Evolutionary conservation across 2,888 invertebrate species (phyloP).

Genomic region (Trachelus troglodyta): DNA sequence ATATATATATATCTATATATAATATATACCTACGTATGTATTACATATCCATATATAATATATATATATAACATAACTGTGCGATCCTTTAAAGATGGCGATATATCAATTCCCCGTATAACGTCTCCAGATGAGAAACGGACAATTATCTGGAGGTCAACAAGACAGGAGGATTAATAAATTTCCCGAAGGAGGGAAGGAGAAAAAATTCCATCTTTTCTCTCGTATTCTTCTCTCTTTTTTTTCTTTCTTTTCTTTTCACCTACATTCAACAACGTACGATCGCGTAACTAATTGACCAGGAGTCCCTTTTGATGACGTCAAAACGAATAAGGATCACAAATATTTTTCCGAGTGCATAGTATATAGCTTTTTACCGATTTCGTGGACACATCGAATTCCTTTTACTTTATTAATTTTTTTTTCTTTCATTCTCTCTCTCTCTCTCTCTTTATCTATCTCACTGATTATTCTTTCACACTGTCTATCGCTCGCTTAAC

Average conservation of each 20-base stretch:
- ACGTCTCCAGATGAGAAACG: too few species aligned
- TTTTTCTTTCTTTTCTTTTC: conserved; percentile 26
- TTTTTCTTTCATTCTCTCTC: neutral
- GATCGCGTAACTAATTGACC: too few species aligned
- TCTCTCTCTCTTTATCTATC: neutral
- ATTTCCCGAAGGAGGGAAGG: too few species aligned
- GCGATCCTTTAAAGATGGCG: too few species aligned
- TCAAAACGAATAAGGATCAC: too few species aligned
- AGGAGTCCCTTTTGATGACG: too few species aligned
- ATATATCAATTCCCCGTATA: too few species aligned
- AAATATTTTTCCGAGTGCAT: neutral
- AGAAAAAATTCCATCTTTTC: conserved; percentile 5
- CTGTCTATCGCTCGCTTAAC: neutral
- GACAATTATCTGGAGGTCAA: too few species aligned
- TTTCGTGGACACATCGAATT: conserved; percentile 6
- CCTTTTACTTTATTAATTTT: conserved; percentile 3
- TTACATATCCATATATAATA: neutral
- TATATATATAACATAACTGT: neutral
- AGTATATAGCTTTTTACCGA: neutral
- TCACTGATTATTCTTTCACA: neutral
- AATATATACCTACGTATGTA: neutral
- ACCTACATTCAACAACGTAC: too few species aligned
- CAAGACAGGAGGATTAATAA: too few species aligned
- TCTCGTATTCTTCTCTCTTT: conserved; percentile 25
- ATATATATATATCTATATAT: neutral